Evolutionary conservation across 1,140 invertebrate genomes (phyloP), one percentile per base, ranked within the genome.

Genomic region (Chelonus insularis): DNA sequence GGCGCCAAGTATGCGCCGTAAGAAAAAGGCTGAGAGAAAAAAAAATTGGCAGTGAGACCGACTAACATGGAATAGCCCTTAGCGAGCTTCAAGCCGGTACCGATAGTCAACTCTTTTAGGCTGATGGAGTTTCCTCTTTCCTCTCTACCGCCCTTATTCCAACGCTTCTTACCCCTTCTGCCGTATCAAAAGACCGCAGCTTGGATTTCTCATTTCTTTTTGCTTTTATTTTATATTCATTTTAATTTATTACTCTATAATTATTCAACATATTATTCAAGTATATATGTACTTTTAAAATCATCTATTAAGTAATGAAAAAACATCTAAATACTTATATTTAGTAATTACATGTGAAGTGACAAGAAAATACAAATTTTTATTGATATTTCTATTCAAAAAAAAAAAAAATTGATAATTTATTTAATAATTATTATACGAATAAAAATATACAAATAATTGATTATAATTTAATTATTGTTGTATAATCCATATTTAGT

Each of bases 11-110:
- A 76, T 79, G 76, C 76, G 75, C 68, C 68, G 65, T 73, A 73
- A 73, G 64, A 63, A 54, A 65, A 65, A 45, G 29, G 23, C 54
- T n/a, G 36, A 70, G 63, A 64, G 68, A 66, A 59, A 72, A 72
- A 79, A 76, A 80, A 66, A 63, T 70, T 63, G 68, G 68, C 60
- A 68, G 66, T 62, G 74, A 78, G 73, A 77, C 70, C 71, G 71
- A 72, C 72, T 78, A 81, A 80, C 78, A 80, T 80, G 79, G 74
- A 80, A 81, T 80, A 78, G 78, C 78, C 78, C 78, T 81, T 81
- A 81, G 78, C 63, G 63, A 36, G 57, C 63, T 68, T 52, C 47
- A 57, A 50, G 59, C 73, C 68, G 71, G 71, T 67, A 74, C 25
- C 75, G 78, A 80, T 80, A 81, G 78, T 73, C 72, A 23, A 68